Conservation (phyloP, 2,888 invertebrate species). For the Geophilus truncorum region DNA sequence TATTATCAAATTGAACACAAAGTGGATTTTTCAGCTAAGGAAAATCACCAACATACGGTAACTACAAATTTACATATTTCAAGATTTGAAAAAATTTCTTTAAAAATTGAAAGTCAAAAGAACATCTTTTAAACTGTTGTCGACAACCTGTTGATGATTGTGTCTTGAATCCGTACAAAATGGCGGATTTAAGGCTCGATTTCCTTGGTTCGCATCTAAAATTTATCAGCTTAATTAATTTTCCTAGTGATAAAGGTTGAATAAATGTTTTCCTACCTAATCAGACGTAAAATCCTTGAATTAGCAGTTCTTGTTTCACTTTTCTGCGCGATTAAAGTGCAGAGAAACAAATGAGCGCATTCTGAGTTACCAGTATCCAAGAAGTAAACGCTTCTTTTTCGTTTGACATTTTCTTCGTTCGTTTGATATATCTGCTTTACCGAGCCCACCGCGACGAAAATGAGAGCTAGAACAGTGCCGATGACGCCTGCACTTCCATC, state of each 20-base stretch:
- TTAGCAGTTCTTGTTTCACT: not conserved
- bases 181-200: not conserved
- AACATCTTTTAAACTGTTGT: not conserved
- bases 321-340: not conserved
- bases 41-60: too few relatives aligned
- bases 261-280: not conserved
- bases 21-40: too few relatives aligned
- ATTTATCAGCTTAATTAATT: not conserved
- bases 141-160: not conserved
- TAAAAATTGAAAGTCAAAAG: not conserved
- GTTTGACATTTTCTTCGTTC: slow-evolving; percentile 6
- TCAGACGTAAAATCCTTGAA: too few relatives aligned
- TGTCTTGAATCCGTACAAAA: not conserved
- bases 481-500: slow-evolving; percentile 27
- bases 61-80: too few relatives aligned
- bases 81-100: not conserved
- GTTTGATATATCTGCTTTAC: slow-evolving; percentile 29
- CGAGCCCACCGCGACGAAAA: slow-evolving; percentile 27
- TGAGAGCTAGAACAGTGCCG: not conserved
- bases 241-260: not conserved
- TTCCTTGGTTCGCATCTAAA: not conserved
- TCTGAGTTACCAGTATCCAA: not conserved
- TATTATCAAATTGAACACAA: too few relatives aligned
- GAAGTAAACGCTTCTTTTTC: not conserved
- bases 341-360: not conserved